Evolutionary conservation across 23 tunicate species (phyloP).

Genomic region (Clavelina lepadiformis): DNA sequence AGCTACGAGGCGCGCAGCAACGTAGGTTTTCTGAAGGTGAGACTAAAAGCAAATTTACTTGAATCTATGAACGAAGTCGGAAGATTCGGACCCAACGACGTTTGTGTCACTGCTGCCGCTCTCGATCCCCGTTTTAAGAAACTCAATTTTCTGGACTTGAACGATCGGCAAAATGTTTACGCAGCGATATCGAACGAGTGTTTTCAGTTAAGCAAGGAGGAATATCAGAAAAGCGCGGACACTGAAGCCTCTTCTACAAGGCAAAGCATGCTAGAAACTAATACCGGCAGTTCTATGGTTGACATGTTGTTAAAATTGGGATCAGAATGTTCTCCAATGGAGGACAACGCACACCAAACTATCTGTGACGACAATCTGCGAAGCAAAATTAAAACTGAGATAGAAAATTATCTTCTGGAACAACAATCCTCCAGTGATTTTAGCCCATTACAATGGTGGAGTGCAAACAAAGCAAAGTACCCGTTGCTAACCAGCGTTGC

Average conservation of each 20-base stretch:
- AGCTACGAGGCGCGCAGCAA: no score
- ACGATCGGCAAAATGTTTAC: slow-evolving; percentile 7
- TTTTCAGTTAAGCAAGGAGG: slow-evolving; percentile 15
- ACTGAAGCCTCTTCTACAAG: neutral
- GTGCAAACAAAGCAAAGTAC: slow-evolving; percentile 2
- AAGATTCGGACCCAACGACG: slow-evolving; percentile 4
- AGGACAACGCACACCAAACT: slow-evolving; percentile 4
- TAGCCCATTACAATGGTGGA: slow-evolving; percentile 33
- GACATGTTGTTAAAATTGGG: slow-evolving; percentile 22
- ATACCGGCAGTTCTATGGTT: neutral
- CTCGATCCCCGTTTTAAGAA: slow-evolving; percentile 33
- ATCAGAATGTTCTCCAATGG: slow-evolving; percentile 6
- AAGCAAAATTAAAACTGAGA: slow-evolving; percentile 20
- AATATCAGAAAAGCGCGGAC: neutral
- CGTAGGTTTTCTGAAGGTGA: neutral
- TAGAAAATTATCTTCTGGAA: slow-evolving; percentile 18
- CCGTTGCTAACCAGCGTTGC: slow-evolving; percentile 32
- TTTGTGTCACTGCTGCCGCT: slow-evolving; percentile 20
- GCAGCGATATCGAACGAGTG: slow-evolving; percentile 19
- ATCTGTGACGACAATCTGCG: slow-evolving; percentile 1
- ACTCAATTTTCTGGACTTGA: slow-evolving; percentile 10
- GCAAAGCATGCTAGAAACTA: no score
- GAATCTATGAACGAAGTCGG: neutral
- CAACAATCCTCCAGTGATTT: slow-evolving; percentile 2
- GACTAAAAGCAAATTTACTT: slow-evolving; percentile 2